Conservation (phyloP, 2,113 vertebrate species). For the Glaucomys volans region DNA sequence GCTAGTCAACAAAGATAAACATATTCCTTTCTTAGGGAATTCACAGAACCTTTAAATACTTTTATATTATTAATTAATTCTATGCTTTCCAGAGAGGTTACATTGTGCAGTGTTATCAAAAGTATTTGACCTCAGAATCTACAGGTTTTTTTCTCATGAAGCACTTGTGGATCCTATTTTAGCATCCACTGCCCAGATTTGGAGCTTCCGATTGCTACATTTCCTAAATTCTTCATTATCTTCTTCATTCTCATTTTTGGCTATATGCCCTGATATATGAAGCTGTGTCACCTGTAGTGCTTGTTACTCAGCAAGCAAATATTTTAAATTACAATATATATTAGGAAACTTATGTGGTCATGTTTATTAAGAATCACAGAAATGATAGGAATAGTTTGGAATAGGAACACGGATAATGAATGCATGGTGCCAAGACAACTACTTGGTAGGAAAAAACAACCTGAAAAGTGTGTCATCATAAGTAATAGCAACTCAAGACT, state of each 20-base stretch:
- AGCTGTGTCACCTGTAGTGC: neutral
- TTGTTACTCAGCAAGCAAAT: conserved; percentile 45
- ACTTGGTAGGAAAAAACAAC: neutral
- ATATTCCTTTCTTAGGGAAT: neutral
- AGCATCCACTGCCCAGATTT: neutral
- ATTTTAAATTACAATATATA: neutral
- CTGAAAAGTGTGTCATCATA: conserved; percentile 5
- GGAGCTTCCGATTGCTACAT: neutral
- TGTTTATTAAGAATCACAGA: conserved; percentile 1
- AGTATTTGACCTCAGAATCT: neutral
- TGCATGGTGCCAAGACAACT: neutral
- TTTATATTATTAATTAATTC: neutral
- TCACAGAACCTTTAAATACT: neutral
- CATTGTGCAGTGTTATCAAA: neutral
- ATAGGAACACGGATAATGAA: neutral
- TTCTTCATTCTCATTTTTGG: neutral
- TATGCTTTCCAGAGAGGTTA: neutral
- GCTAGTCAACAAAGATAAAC: neutral
- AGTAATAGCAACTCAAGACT: conserved; percentile 3
- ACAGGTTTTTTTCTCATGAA: neutral
- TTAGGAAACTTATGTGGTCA: neutral
- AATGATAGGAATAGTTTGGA: conserved; percentile 25
- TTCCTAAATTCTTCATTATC: neutral
- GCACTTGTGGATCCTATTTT: neutral
- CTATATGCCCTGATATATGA: neutral